Conservation (phyloP, 2,113 vertebrate species). For the Corythoichthys intestinalis region DNA sequence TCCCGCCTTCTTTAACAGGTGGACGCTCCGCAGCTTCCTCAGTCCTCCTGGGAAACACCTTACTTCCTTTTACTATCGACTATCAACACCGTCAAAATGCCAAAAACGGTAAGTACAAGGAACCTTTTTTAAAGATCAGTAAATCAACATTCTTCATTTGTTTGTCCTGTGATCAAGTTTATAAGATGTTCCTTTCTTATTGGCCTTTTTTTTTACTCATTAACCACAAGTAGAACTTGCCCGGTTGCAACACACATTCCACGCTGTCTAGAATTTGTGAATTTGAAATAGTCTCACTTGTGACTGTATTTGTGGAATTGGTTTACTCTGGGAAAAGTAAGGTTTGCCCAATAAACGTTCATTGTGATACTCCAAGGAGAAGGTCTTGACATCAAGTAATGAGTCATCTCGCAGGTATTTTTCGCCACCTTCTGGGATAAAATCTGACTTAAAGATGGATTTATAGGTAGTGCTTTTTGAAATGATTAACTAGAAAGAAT, state of each 20-base stretch:
- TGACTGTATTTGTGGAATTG: not conserved
- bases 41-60: conserved; percentile 39
- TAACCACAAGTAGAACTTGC: conserved; percentile 69
- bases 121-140: not conserved
- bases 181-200: conserved; percentile 2
- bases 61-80: conserved; percentile 14
- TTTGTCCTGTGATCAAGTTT: not conserved
- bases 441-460: not conserved
- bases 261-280: not conserved
- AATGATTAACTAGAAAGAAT: not conserved
- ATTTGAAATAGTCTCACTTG: not conserved
- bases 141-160: too few relatives aligned
- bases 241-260: conserved; percentile 45
- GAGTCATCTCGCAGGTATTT: not conserved
- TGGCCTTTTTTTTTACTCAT: conserved; percentile 65
- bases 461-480: not conserved
- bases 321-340: not conserved
- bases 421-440: not conserved
- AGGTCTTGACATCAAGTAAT: conserved; percentile 7
- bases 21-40: conserved; percentile 43
- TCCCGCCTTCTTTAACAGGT: conserved; percentile 52
- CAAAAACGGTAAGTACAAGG: conserved; percentile 77
- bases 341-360: not conserved
- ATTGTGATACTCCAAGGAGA: conserved; percentile 39
- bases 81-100: conserved; percentile 71